phyloP scores from a whole-genome alignment of 2,797 vertebrate genomes.

The Crenuchus spilurus region DNA sequence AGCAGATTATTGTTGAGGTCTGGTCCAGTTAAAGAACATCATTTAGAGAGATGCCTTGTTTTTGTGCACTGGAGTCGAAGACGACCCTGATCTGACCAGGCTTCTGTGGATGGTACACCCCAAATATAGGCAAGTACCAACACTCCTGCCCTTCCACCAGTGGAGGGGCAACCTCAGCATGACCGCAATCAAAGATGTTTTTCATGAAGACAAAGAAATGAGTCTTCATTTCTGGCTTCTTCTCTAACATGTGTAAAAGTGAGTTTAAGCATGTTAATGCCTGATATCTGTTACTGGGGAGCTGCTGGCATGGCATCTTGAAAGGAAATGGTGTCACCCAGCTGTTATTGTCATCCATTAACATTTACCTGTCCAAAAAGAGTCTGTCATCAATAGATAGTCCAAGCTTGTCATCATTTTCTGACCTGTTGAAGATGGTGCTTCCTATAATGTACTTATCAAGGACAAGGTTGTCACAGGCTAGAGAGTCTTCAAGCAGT shows the following conservation, averaged over 20 bases:
- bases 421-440: not conserved
- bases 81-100: not conserved
- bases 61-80: not conserved
- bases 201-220: constrained; percentile 17
- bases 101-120: constrained; percentile 1
- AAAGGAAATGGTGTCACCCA: constrained; percentile 23
- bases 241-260: not conserved
- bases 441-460: not conserved
- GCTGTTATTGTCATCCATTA: constrained; percentile 5
- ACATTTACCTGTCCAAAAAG: constrained; percentile 11
- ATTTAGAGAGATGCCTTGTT: not conserved
- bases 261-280: not conserved
- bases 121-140: constrained; percentile 22
- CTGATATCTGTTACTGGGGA: not conserved
- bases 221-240: constrained; percentile 3
- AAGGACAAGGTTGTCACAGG: not conserved
- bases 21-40: not conserved
- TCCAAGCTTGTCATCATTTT: not conserved
- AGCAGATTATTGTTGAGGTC: not conserved
- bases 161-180: not conserved
- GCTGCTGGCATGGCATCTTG: not conserved
- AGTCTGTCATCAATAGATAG: not conserved
- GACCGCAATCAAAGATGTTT: constrained; percentile 21
- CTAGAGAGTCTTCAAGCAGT: not conserved
- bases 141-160: not conserved